Base-by-base conservation (phyloP, 2,888 invertebrate genomes). In the Cacoxenus indagator region DNA sequence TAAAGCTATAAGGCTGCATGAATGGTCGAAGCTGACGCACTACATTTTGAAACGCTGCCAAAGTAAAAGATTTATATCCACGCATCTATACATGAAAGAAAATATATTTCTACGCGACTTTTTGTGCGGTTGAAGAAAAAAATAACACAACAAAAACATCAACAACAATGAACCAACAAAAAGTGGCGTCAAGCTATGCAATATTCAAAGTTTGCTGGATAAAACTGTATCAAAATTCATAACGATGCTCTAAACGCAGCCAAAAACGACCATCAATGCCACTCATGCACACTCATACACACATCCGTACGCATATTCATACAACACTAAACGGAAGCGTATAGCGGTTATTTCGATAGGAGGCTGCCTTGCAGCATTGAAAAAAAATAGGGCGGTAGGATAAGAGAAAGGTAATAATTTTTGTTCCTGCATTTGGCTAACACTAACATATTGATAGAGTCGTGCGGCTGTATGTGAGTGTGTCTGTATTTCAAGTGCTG, bases 181-280 rank as follows among this genome's bases (percentile, higher is more conserved):
- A 11, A 67, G 68, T 65, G 72, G 17, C 74, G 67, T 69, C 26
- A 76, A 70, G 72, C 81, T 78, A 78, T 80, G 79, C 76, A 80
- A 77, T 79, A 82, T 81, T 75, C 79, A 81, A 80, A 80, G 81
- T 82, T 80, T 51, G 6, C 19, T 22, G 77, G 79, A 83, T 75
- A 82, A 80, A 80, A 80, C 82, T 82, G 80, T 83, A 81, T 81
- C 80, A 82, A 81, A 82, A 81, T 81, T 82, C 80, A 81, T 80
- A 82, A 73, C 79, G 77, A 73, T 81, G 73, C 79, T 81, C 77
- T 82, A 82, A 82, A 82, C 78, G 81, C 69, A 45, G 61, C 68
- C 78, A 80, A 80, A 82, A 78, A 81, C 68, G 27, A 65, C 70
- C 76, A 73, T 61, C 17, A 67, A 51, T 48, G 59, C 67, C 43